Conservation (phyloP, 2,888 invertebrate genomes). For the Torymus auratus region DNA sequence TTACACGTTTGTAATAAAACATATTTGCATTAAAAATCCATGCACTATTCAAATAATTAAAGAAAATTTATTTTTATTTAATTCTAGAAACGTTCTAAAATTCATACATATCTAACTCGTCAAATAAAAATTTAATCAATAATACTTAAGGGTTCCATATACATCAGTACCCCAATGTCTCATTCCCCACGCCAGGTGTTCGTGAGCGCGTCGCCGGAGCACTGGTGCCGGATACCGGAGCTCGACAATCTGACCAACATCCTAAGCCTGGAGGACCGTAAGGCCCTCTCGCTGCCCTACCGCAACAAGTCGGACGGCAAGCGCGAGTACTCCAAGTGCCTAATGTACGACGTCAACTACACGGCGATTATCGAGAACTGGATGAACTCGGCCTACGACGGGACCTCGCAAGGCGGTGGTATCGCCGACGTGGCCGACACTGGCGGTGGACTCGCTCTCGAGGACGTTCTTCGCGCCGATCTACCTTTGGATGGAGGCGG, state of each 20-base stretch:
- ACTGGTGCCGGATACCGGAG: conserved; percentile 82
- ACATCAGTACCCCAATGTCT: not conserved
- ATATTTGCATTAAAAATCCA: no score
- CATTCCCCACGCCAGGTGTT: conserved; percentile 78
- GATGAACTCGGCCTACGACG: conserved; percentile 62
- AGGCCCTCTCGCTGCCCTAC: conserved; percentile 79
- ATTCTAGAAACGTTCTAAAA: no score
- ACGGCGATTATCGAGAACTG: conserved; percentile 72
- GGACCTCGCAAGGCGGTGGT: not conserved
- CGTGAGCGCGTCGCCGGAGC: conserved; percentile 83
- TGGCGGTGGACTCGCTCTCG: conserved; percentile 1
- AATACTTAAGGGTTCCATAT: not conserved
- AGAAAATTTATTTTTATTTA: no score
- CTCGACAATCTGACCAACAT: conserved; percentile 76
- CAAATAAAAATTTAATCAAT: no score
- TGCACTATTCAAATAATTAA: no score
- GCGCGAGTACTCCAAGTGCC: conserved; percentile 78
- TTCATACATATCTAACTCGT: no score
- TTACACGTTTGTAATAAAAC: no score
- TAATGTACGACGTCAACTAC: conserved; percentile 79
- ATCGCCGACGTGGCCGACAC: conserved; percentile 41
- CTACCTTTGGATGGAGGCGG: conserved; percentile 12
- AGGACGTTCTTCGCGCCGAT: conserved; percentile 2
- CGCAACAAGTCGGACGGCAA: conserved; percentile 73
- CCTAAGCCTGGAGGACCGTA: conserved; percentile 78